Evolutionary conservation across 2,888 invertebrate species (phyloP), one percentile per base, ranked within the genome.

Genomic region (Torymus aiolomorphi): DNA sequence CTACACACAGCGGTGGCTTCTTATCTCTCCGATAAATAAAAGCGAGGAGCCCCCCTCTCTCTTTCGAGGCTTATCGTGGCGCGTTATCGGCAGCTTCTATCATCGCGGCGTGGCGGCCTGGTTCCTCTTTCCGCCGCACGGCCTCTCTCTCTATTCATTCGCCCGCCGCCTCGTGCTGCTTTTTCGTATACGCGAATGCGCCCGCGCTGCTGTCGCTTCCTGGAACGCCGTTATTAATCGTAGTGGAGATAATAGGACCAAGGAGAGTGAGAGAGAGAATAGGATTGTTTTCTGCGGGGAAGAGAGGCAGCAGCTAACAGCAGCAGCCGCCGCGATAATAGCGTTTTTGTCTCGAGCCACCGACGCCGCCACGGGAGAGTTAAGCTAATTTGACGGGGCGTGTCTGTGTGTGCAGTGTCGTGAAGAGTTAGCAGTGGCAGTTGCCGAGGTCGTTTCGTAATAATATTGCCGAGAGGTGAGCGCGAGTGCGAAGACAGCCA

Each of bases 1-100:
- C 12, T 42, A 13, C 70, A 16, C 70, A 12, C 31, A 31, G 31
- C 4, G 31, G 31, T 14, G 63, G 51, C 67, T 52, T 52, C 67
- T 67, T 67, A 75, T 67, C 75, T 67, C 10, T 16, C n/a, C 66
- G 74, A 74, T 74, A 74, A 74, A 74, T 74, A 66, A 57, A 49
- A 56, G 42, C 54, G 72, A 54, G 31, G 1, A 31, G 31, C 31
- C 62, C 16, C 52, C 62, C 16, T 12, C 24, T 65, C 51, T 16
- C 57, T 31, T 1, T 8, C 24, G 16, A 56, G 13, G n/a, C 51
- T 59, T 74, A 59, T 76, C 70, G 31, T 57, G 8, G 14, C 4
- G 16, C 31, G 4, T 62, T 73, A 62, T 74, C 74, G 16, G 2
- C 14, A 10, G 16, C 73, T n/a, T n/a, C 52, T 69, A 31, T 69